A percentile compares a stretch with the other conserved stretches of the same genome.
phyloP scores from a whole-genome alignment of 2,113 vertebrate genomes.

The Takifugu bimaculatus region DNA sequence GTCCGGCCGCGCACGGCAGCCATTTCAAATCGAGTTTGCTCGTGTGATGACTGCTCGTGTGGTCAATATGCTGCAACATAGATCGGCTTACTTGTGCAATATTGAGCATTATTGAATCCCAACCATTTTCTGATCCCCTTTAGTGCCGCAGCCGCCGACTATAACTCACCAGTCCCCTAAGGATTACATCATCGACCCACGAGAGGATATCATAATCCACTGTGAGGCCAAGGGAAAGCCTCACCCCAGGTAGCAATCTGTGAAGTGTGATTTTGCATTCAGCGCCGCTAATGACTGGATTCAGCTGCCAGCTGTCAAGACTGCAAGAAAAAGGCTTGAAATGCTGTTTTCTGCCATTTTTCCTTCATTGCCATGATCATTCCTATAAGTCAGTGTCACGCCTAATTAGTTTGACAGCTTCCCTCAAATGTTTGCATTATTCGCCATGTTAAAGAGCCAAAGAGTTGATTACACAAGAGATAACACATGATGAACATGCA shows the following conservation, averaged over 20 bases:
- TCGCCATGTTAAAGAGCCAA: no score
- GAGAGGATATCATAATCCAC: slow-evolving; percentile 92
- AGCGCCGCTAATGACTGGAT: slow-evolving; percentile 1
- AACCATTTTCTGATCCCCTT: slow-evolving; percentile 44
- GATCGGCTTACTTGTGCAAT: slow-evolving; percentile 37
- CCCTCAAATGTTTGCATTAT: no score
- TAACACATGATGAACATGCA: no score
- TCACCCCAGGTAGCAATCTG: slow-evolving; percentile 82
- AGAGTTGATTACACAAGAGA: no score
- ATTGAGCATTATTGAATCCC: slow-evolving; percentile 43
- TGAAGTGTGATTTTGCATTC: slow-evolving; percentile 5
- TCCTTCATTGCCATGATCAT: background rate
- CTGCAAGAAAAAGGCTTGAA: slow-evolving; percentile 2
- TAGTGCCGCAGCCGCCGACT: slow-evolving; percentile 93
- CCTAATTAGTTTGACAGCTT: background rate
- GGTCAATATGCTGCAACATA: slow-evolving; percentile 30
- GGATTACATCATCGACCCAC: slow-evolving; percentile 94
- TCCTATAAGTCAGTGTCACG: background rate
- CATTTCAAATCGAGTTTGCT: slow-evolving; percentile 26
- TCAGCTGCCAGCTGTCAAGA: slow-evolving; percentile 17
- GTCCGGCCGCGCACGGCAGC: slow-evolving; percentile 36
- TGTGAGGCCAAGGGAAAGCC: slow-evolving; percentile 97
- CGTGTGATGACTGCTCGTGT: slow-evolving; percentile 38
- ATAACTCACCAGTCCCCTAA: slow-evolving; percentile 96
- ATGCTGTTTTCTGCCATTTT: background rate